phyloP scores from a whole-genome alignment of 2,113 vertebrate species.

The Electrona antarctica region DNA sequence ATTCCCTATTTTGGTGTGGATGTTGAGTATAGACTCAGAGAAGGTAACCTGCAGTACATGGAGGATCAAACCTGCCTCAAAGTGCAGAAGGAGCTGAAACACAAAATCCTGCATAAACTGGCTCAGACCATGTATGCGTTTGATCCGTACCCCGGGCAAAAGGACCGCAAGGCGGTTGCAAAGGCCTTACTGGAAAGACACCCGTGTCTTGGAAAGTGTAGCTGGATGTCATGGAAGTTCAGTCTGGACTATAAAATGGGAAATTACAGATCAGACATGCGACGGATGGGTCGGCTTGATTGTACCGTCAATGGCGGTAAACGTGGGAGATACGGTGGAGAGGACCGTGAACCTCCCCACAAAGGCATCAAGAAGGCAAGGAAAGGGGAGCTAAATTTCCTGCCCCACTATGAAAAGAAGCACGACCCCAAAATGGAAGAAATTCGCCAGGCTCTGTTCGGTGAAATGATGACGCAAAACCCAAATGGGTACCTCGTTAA shows the following conservation, averaged over 20 bases:
- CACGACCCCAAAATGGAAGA: conserved; percentile 16
- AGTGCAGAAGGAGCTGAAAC: conserved; percentile 27
- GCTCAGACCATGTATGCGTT: conserved; percentile 36
- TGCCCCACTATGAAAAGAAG: conserved; percentile 39
- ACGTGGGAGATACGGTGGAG: not conserved
- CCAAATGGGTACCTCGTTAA: conserved; percentile 31
- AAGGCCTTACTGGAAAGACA: conserved; percentile 14
- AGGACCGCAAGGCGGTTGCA: conserved; percentile 28
- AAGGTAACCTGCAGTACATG: conserved; percentile 43
- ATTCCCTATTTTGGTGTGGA: no score
- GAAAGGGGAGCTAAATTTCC: conserved; percentile 14
- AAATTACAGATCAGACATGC: conserved; percentile 2
- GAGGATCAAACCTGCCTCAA: conserved; percentile 28
- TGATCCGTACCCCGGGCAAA: conserved; percentile 38
- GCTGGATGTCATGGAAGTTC: not conserved
- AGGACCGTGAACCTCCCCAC: conserved; percentile 18
- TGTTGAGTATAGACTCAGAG: conserved; percentile 6
- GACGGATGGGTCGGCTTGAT: conserved; percentile 12
- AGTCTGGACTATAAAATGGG: no score
- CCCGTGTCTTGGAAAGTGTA: no score
- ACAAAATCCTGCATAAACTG: conserved; percentile 15
- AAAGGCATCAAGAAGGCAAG: conserved; percentile 41
- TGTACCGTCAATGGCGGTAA: not conserved
- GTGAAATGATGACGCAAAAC: conserved; percentile 39
- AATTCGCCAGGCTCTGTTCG: conserved; percentile 16